A percentile compares a stretch with the other conserved stretches of the same genome.
Evolutionary conservation across 2,797 vertebrate species (phyloP).

Genomic region (Macropodus opercularis): DNA sequence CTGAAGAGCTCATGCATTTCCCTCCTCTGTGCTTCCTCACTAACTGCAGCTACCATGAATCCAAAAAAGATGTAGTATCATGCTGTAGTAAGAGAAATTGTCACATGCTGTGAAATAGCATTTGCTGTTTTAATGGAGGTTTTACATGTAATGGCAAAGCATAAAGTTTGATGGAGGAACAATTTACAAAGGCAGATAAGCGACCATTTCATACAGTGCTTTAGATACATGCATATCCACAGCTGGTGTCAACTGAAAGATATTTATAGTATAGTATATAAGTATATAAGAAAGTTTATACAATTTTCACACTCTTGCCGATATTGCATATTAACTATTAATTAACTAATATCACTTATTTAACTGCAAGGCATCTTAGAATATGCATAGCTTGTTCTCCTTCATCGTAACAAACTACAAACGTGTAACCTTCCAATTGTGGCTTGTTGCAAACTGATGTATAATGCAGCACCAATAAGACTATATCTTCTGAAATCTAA

Average conservation of each 20-base stretch:
- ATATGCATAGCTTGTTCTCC: too few relatives aligned
- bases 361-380: too few relatives aligned
- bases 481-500: slow-evolving; percentile 61
- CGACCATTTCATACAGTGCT: background rate
- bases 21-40: background rate
- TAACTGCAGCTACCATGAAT: background rate
- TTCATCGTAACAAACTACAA: slow-evolving; percentile 19
- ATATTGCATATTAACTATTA: too few relatives aligned
- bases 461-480: slow-evolving; percentile 25
- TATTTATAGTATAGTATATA: too few relatives aligned
- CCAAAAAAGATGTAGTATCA: background rate
- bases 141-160: background rate
- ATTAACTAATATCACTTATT: too few relatives aligned
- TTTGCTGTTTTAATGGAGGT: background rate
- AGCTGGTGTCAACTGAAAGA: too few relatives aligned
- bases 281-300: too few relatives aligned
- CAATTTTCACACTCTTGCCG: too few relatives aligned
- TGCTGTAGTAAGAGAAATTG: background rate
- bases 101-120: background rate
- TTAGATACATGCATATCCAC: background rate
- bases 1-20: background rate
- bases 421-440: slow-evolving; percentile 18
- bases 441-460: slow-evolving; percentile 16
- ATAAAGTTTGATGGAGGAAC: background rate
- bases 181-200: background rate